These are phyloP conservation scores for Hystrix cristata DNA, from an alignment of 2,113 vertebrate species.

Conservation along the genomic window DNA sequence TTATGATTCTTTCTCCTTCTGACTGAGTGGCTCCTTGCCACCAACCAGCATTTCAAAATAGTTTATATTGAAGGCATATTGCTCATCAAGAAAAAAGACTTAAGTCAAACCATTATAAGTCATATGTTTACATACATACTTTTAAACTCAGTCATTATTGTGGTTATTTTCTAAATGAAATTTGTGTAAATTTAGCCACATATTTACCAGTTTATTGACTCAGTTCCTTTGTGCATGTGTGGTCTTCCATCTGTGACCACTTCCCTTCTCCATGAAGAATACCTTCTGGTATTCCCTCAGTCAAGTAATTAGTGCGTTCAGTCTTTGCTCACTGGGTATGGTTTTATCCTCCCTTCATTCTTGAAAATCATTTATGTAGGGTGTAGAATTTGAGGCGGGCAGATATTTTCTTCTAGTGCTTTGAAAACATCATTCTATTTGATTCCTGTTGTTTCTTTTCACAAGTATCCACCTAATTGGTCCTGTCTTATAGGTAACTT, in stretches of 20 bases:
- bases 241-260: background rate
- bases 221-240: background rate
- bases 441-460: background rate
- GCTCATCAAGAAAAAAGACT: background rate
- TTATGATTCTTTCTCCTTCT: background rate
- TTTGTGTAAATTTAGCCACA: background rate
- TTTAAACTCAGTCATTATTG: background rate
- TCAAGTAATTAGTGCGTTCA: background rate
- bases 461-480: background rate
- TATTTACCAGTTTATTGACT: background rate
- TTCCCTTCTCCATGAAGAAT: background rate
- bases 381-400: background rate
- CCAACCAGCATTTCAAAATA: background rate
- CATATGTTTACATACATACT: background rate
- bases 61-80: background rate
- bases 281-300: background rate
- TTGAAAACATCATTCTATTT: background rate
- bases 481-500: background rate
- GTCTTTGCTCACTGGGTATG: background rate
- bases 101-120: background rate
- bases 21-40: background rate
- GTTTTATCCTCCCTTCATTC: slow-evolving; percentile 18
- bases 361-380: background rate
- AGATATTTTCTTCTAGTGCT: background rate
- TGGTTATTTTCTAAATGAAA: background rate